Evolutionary conservation across 2,113 vertebrate species (phyloP), one percentile per base, ranked within the genome.

Genomic region (Phalacrocorax brasilianus): DNA sequence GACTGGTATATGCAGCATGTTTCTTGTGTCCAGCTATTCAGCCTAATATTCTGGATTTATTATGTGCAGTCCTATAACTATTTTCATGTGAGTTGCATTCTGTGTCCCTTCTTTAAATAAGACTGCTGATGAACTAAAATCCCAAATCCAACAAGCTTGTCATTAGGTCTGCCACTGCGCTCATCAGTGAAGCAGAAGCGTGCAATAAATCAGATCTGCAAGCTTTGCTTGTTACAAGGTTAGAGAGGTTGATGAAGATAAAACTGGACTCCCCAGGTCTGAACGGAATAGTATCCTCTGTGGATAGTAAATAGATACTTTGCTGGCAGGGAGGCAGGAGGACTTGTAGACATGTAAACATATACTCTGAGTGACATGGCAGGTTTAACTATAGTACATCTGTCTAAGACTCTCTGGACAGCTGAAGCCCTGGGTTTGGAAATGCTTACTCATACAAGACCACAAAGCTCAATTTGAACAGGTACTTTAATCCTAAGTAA

Each of bases 361-460:
- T 92, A 94, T 85, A 94, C 89, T 83, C 91, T 89, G 96, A 97
- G 96, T 97, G 96, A 97, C 96, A 94, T 24, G 88, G 96, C 96
- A 96, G 91, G 94, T 95, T 97, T 96, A 96, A 94, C 94, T 97
- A 94, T 96, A 96, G 94, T 73, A 83, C 75, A 28, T 71, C 83
- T 92, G 77, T 95, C 89, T 96, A 83, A 96, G 84, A 88, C 91
- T 92, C 40, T 61, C 71, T 81, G 78, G 85, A 96, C 96, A 97
- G 96, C 96, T 97, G 96, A 96, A 88, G 61, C 81, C 24, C 75
- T 67, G 40, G 35, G 49, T 91, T 95, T 97, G 95, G 96, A 96
- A 97, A 96, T 95, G 94, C 93, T 97, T 96, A 93, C 96, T 97
- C 95, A 95, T 93, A 85, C 33, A 53, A 93, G 93, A 85, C 88